phyloP scores from a whole-genome alignment of 1,140 invertebrate genomes.

The Cryptotermes secundus region DNA sequence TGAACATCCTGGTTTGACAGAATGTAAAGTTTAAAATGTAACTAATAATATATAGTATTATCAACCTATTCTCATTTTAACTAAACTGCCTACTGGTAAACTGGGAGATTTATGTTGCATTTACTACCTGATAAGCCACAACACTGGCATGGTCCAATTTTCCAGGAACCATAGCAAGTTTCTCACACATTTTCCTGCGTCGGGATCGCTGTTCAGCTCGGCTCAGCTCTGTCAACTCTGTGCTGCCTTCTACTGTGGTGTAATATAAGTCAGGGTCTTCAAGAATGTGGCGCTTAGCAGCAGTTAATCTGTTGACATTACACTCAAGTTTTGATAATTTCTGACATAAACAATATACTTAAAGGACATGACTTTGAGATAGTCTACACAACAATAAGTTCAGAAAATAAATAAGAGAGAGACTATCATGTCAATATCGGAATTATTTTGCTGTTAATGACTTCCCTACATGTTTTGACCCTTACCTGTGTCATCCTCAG shows the following conservation, averaged over 20 bases:
- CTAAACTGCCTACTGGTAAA: neutral
- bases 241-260: constrained; percentile 40
- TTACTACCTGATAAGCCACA: constrained; percentile 73
- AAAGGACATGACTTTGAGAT: too few relatives aligned
- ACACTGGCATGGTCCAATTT: constrained; percentile 91
- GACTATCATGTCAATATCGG: too few relatives aligned
- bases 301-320: constrained; percentile 59
- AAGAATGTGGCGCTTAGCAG: constrained; percentile 73
- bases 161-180: constrained; percentile 76
- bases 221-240: constrained; percentile 55
- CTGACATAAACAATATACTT: too few relatives aligned
- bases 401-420: too few relatives aligned
- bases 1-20: too few relatives aligned
- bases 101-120: constrained; percentile 37
- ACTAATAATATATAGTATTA: too few relatives aligned
- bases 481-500: too few relatives aligned
- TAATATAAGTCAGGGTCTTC: constrained; percentile 81
- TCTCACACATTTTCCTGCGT: constrained; percentile 70
- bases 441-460: too few relatives aligned
- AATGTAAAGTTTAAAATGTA: too few relatives aligned
- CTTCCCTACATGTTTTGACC: too few relatives aligned
- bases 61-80: neutral
- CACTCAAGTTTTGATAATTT: too few relatives aligned
- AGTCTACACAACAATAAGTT: too few relatives aligned
- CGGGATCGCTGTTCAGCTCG: constrained; percentile 64